Evolutionary conservation across 2,888 invertebrate species (phyloP), one percentile per base, ranked within the genome.

Genomic region (Pecten maximus): DNA sequence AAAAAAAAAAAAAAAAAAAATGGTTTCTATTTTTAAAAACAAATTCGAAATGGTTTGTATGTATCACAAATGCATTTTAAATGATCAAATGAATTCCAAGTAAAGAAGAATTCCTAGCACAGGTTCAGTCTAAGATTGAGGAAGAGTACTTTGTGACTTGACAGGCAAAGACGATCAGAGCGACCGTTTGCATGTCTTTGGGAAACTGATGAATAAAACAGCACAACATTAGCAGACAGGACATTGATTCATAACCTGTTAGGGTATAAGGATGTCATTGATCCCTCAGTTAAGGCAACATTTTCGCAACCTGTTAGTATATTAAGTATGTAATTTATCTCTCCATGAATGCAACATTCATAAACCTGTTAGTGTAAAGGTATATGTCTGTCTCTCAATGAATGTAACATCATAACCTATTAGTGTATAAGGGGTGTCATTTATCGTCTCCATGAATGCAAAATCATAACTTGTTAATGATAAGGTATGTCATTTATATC

Each of bases 111-210:
- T n/a, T n/a, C n/a, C n/a, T n/a, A n/a, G n/a, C n/a, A n/a, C n/a
- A n/a, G n/a, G n/a, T n/a, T n/a, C n/a, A n/a, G n/a, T n/a, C n/a
- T n/a, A n/a, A n/a, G n/a, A n/a, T n/a, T n/a, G n/a, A n/a, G n/a
- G n/a, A n/a, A n/a, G n/a, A n/a, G n/a, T n/a, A n/a, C n/a, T n/a
- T n/a, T n/a, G 54, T 54, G 39, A 48, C 40, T 88, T 95, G 94
- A 40, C 94, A 97, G 98, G 98, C 40, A 99, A 99, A 97, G 99
- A 99, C 96, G 98, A 94, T 97, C 98, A 4, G 99, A 99, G 96
- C 98, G 98, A 95, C 98, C 98, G 87, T 99, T 99, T 97, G 99
- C 98, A 97, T 99, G 96, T 98, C 98, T 99, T 98, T 97, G 98
- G 99, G 0, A 98, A 98, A 93, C 97, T 99, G 50, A 98, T 99